phyloP scores from a whole-genome alignment of 1,140 invertebrate species.

The Drosophila bifasciata region DNA sequence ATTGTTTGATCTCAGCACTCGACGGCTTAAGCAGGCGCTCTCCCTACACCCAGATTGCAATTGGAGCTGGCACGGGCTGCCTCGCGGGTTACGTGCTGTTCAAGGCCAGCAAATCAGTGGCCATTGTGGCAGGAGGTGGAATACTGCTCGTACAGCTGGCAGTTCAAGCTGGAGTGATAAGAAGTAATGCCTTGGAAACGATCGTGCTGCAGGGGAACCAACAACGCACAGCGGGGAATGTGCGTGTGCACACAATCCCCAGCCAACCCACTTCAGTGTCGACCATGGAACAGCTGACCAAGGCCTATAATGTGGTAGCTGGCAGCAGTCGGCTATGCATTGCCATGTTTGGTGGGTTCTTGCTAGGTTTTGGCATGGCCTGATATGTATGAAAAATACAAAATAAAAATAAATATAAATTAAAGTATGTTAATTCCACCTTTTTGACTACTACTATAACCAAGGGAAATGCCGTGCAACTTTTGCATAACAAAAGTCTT shows the following conservation, averaged over 20 bases:
- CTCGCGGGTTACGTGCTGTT: slow-evolving; percentile 37
- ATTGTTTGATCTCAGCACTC: slow-evolving; percentile 19
- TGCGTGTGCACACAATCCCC: no score
- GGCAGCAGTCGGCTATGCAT: slow-evolving; percentile 34
- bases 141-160: slow-evolving; percentile 40
- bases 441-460: background rate
- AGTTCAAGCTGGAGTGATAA: slow-evolving; percentile 22
- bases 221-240: background rate
- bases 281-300: slow-evolving; percentile 7
- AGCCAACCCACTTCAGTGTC: background rate
- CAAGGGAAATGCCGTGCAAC: slow-evolving; percentile 9
- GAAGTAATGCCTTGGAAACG: slow-evolving; percentile 5
- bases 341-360: slow-evolving; percentile 50
- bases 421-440: slow-evolving; percentile 12
- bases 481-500: slow-evolving; percentile 45
- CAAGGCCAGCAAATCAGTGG: slow-evolving; percentile 42
- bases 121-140: slow-evolving; percentile 17
- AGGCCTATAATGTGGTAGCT: background rate
- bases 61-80: slow-evolving; percentile 37
- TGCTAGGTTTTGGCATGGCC: slow-evolving; percentile 55
- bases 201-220: background rate
- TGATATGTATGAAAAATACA: slow-evolving; percentile 14
- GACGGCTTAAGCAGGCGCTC: slow-evolving; percentile 23
- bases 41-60: slow-evolving; percentile 49
- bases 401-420: background rate